Evolutionary conservation across 2,888 invertebrate species (phyloP), one percentile per base, ranked within the genome.

Genomic region (Oxycera nigricornis): DNA sequence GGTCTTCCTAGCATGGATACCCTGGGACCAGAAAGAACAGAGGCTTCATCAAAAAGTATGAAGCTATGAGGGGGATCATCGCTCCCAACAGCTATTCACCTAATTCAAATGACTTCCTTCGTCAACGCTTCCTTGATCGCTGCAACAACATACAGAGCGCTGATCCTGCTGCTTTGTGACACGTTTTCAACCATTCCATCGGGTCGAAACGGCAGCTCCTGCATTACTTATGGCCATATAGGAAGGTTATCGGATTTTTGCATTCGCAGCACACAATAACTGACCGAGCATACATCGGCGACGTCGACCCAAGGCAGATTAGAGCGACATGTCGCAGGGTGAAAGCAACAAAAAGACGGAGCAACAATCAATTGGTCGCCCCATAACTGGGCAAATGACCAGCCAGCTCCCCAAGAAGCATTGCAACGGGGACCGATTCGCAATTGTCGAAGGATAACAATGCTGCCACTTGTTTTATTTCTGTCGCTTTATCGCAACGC

Each of bases 161-260:
- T 46, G 17, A 46, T 46, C 46, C 46, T 46, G 46, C 4, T 46
- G 17, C 46, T 46, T 46, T 46, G 46, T 46, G n/a, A n/a, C n/a
- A n/a, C n/a, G n/a, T n/a, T n/a, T n/a, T n/a, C n/a, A 46, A 17
- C 46, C 46, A 46, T 46, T 17, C 14, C 17, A 3, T n/a, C 46
- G 11, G 11, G 46, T n/a, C 46, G n/a, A 76, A 74, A 74, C 72
- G 76, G 76, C 74, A 75, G 73, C 76, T 65, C 61, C 68, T n/a
- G 30, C 28, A 11, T 17, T 41, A 22, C 72, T 14, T 26, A n/a
- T 72, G 59, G 30, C 72, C 72, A 72, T 72, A 59, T 72, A 41
- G 22, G 72, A 70, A 31, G 39, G 72, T 59, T 72, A 72, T 72
- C 59, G 59, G 72, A 72, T 57, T 72, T 72, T 72, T 59, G 59